These are phyloP conservation scores for Saccostrea echinata DNA, from an alignment of 1,140 invertebrate genomes.

Conservation along the genomic window DNA sequence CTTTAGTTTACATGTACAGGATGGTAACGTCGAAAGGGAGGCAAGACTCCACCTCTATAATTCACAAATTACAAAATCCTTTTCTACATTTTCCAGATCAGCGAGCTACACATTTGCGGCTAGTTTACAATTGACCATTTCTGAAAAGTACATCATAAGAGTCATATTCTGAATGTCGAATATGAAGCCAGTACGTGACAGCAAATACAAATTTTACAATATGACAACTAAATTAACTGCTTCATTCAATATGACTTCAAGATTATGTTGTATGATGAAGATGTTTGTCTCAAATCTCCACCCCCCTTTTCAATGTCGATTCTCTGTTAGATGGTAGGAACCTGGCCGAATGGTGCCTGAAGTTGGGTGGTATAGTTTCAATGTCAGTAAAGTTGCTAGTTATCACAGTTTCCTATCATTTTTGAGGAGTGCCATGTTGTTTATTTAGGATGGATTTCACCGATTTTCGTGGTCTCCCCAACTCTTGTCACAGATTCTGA, in stretches of 20 bases:
- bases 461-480: neutral
- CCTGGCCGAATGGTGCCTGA: neutral
- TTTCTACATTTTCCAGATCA: too few relatives aligned
- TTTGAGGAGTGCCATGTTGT: slow-evolving; percentile 19
- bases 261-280: neutral
- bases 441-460: neutral
- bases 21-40: too few relatives aligned
- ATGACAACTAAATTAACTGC: too few relatives aligned
- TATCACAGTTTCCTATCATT: neutral
- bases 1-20: too few relatives aligned
- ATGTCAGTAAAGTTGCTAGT: neutral
- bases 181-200: too few relatives aligned
- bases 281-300: neutral
- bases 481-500: slow-evolving; percentile 19
- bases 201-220: too few relatives aligned
- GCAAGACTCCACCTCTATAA: too few relatives aligned
- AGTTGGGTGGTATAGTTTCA: neutral
- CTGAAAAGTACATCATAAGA: too few relatives aligned
- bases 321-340: neutral
- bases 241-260: neutral
- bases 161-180: too few relatives aligned
- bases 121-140: too few relatives aligned
- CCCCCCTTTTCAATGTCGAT: neutral
- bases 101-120: too few relatives aligned
- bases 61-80: too few relatives aligned